phyloP scores from a whole-genome alignment of 2,113 vertebrate species.

The Cairina moschata region DNA sequence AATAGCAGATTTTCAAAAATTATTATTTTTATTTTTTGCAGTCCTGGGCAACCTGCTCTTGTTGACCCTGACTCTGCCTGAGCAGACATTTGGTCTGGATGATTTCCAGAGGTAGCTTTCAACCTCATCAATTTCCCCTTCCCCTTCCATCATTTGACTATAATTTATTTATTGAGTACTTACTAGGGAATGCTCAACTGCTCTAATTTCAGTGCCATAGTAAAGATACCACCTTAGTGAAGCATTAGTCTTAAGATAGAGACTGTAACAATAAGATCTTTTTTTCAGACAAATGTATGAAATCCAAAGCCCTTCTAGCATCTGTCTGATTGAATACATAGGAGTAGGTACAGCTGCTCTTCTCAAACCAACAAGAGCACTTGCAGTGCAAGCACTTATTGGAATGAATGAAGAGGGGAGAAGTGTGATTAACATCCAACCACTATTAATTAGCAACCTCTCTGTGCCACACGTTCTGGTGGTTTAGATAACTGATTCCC shows the following conservation, averaged over 20 bases:
- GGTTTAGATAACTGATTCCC: conserved; percentile 33
- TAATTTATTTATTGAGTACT: background rate
- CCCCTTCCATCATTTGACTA: background rate
- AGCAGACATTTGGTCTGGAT: background rate
- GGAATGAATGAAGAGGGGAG: background rate
- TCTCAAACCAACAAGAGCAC: background rate
- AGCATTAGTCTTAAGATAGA: background rate
- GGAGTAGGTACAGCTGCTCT: background rate
- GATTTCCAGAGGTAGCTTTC: background rate
- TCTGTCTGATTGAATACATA: background rate
- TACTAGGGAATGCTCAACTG: background rate
- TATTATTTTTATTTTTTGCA: background rate
- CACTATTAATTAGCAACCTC: conserved; percentile 47
- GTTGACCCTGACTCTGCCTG: background rate
- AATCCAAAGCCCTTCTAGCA: background rate
- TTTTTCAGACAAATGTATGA: background rate
- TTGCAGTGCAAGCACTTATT: background rate
- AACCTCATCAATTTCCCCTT: background rate
- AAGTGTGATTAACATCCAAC: conserved; percentile 57
- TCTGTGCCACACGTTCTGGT: background rate
- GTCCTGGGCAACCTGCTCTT: background rate
- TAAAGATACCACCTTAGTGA: background rate
- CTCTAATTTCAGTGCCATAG: background rate
- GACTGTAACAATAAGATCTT: background rate
- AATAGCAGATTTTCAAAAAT: too few species aligned